Conservation (phyloP, 2,797 vertebrate genomes). For the Sternotherus odoratus region DNA sequence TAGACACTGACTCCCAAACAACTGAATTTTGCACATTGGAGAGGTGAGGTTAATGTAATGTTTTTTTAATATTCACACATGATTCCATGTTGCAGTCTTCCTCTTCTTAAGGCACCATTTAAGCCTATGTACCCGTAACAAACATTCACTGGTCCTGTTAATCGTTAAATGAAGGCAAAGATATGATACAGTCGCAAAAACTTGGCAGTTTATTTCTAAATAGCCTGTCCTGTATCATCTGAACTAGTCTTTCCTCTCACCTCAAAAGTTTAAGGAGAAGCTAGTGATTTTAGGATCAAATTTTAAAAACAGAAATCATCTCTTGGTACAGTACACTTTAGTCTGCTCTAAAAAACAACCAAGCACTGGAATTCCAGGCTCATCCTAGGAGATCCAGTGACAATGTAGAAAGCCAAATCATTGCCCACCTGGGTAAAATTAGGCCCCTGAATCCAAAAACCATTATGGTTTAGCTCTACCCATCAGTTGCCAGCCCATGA, state of each 20-base stretch:
- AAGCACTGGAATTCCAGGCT: neutral
- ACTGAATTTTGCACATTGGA: constrained; percentile 29
- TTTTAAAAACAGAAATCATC: rapidly evolving
- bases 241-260: neutral
- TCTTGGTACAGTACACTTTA: neutral
- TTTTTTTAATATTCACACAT: neutral
- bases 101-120: neutral
- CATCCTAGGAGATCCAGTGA: no score
- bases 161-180: neutral
- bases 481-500: neutral
- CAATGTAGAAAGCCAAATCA: neutral
- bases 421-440: neutral
- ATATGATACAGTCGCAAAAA: neutral
- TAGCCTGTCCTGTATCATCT: neutral
- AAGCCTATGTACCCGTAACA: neutral
- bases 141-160: neutral
- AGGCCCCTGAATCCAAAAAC: no score
- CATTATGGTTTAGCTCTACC: neutral
- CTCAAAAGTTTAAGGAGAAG: neutral
- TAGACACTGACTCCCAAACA: neutral
- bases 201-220: neutral
- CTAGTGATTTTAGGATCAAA: neutral
- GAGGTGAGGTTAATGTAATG: neutral
- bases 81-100: neutral
- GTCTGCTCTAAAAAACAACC: neutral